Percentiles rank a stretch among this genome's conserved stretches.
Evolutionary conservation across 2,797 vertebrate genomes (phyloP).

Genomic region (Hoplostethus mediterraneus): DNA sequence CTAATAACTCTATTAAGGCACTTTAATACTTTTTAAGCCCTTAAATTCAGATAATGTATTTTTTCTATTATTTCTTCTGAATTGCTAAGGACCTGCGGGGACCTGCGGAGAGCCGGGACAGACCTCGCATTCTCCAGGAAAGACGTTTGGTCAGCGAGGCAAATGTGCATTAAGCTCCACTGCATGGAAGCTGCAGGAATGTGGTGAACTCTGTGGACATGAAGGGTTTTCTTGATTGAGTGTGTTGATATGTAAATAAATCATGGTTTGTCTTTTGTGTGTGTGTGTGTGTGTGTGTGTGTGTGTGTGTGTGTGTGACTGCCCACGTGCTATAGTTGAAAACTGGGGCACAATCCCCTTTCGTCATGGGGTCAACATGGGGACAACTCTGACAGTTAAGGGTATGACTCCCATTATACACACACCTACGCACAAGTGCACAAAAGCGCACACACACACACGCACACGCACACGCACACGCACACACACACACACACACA

Average conservation of each 20-base stretch:
- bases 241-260: slow-evolving; percentile 34
- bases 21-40: too few relatives aligned
- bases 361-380: slow-evolving; percentile 52
- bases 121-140: slow-evolving; percentile 51
- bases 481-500: slow-evolving; percentile 7
- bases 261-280: neutral
- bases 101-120: slow-evolving; percentile 20
- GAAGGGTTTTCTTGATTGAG: slow-evolving; percentile 7
- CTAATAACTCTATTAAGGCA: too few relatives aligned
- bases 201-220: neutral
- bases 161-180: slow-evolving; percentile 26
- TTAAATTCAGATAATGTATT: too few relatives aligned
- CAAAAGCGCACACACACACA: neutral
- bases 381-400: slow-evolving; percentile 32
- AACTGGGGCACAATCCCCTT: slow-evolving; percentile 40
- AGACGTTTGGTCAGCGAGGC: slow-evolving; percentile 56
- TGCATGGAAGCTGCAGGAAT: slow-evolving; percentile 23
- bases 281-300: neutral
- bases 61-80: too few relatives aligned
- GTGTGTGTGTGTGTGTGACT: neutral
- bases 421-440: neutral
- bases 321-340: slow-evolving; percentile 1
- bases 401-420: slow-evolving; percentile 43
- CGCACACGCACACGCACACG: slow-evolving; percentile 9
- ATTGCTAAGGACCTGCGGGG: too few relatives aligned